A percentile compares a stretch with the other conserved stretches of the same genome.
These are phyloP conservation scores for Ctenomys sociabilis DNA, from an alignment of 2,113 vertebrate genomes.

Conservation along the genomic window DNA sequence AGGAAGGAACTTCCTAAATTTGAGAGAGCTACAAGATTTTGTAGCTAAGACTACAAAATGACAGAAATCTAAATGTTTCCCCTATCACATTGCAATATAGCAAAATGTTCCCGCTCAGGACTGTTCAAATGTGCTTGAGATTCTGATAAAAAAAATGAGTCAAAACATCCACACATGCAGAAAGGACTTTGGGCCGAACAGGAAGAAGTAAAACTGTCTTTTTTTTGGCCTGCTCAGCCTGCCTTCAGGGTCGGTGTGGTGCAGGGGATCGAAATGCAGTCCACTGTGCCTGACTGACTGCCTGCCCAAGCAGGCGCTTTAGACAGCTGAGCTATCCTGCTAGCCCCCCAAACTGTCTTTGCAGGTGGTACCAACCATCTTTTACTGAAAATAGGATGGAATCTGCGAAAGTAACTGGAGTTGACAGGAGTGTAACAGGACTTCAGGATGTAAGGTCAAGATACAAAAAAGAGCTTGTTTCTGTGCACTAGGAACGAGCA, in stretches of 20 bases:
- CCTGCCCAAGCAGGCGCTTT: too few species aligned
- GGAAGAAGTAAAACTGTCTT: background rate
- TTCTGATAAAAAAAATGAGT: background rate
- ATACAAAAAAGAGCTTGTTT: background rate
- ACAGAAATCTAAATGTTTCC: background rate
- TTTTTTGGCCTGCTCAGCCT: too few species aligned
- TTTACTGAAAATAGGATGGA: background rate
- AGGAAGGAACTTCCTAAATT: background rate
- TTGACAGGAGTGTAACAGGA: background rate
- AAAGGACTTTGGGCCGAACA: background rate
- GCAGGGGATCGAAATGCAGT: too few species aligned
- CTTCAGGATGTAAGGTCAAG: background rate
- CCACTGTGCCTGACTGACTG: too few species aligned
- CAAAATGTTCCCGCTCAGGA: background rate
- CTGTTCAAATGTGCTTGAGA: background rate
- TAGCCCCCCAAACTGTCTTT: background rate
- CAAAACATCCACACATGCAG: rapidly evolving
- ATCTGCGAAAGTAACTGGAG: background rate
- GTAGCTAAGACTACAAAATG: background rate
- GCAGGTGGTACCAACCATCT: background rate
- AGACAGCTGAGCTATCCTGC: too few species aligned
- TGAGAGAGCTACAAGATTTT: background rate
- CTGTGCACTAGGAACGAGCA: background rate
- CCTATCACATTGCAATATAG: background rate
- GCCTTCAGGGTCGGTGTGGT: too few species aligned